phyloP scores from a whole-genome alignment of 2,113 vertebrate species.

The Eubucco bourcierii region DNA sequence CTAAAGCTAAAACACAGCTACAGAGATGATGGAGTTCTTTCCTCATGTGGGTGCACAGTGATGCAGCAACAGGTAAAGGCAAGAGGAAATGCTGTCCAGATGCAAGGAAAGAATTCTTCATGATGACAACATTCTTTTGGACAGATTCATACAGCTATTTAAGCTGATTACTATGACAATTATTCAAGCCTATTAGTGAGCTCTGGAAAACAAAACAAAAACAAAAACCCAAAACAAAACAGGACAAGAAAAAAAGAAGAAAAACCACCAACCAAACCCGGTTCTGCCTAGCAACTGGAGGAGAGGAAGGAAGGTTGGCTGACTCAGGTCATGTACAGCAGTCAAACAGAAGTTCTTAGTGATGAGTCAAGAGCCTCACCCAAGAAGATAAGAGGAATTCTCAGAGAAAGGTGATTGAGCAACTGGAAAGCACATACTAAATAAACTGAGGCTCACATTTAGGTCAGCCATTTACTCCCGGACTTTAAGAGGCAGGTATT shows the following conservation, averaged over 20 bases:
- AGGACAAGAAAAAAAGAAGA: not conserved
- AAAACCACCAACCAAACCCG: not conserved
- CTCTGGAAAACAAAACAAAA: not conserved
- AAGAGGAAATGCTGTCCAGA: not conserved
- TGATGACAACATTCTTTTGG: not conserved
- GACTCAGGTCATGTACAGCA: not conserved
- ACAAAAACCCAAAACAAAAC: not conserved
- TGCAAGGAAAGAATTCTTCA: not conserved
- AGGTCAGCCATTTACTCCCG: fast-evolving
- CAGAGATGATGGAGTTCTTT: not conserved
- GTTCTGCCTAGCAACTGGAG: not conserved
- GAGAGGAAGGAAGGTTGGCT: not conserved
- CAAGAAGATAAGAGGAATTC: not conserved
- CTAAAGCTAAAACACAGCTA: not conserved
- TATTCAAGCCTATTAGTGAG: not conserved
- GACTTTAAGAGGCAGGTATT: not conserved
- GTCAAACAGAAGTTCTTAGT: not conserved
- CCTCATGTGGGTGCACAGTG: not conserved
- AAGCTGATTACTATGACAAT: not conserved
- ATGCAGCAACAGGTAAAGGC: not conserved
- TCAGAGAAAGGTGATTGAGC: not conserved
- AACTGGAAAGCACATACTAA: not conserved
- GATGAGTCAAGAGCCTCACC: constrained; percentile 19
- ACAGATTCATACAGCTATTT: not conserved
- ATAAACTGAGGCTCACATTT: not conserved